Evolutionary conservation across 2,888 invertebrate species (phyloP), one percentile per base, ranked within the genome.

Genomic region (Pseudoips prasinana): DNA sequence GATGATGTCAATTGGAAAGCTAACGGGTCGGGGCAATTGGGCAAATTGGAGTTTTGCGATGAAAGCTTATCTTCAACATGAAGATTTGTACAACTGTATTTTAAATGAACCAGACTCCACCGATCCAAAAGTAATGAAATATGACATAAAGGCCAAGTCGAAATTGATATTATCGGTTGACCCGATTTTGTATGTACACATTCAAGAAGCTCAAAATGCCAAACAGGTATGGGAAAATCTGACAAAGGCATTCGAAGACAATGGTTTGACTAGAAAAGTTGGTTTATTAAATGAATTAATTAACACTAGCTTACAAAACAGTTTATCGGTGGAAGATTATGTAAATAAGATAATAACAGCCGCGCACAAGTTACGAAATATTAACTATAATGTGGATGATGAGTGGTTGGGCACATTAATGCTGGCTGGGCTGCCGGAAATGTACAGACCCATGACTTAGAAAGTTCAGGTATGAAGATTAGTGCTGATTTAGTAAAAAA

Each of bases 391-490:
- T 31, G 39, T 46, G 0, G 35, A 47, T 8, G 49, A 49, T 33
- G 42, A 46, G 28, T 42, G 44, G 40, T 29, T 46, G 14, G 41
- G 43, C 8, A 47, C 45, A 19, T 25, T 47, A 25, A 39, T 51
- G 39, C 30, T 49, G 25, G 46, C 46, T n/a, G 45, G 43, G 1
- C 7, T 49, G 24, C 46, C 43, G 18, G 46, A 49, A 18, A 35
- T 22, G 5, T 37, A 39, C 20, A 2, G 7, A 9, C 24, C 10
- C 2, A 20, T 20, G 20, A 20, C 7, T 24, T n/a, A 8, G 22
- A 22, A 22, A 22, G 22, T 22, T 22, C 22, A n/a, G n/a, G n/a
- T n/a, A n/a, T n/a, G n/a, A n/a, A n/a, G n/a, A n/a, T n/a, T n/a
- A n/a, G n/a, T n/a, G n/a, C n/a, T n/a, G n/a, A n/a, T n/a, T n/a